Conservation (phyloP, 2,113 vertebrate species). For the Siniperca chuatsi region DNA sequence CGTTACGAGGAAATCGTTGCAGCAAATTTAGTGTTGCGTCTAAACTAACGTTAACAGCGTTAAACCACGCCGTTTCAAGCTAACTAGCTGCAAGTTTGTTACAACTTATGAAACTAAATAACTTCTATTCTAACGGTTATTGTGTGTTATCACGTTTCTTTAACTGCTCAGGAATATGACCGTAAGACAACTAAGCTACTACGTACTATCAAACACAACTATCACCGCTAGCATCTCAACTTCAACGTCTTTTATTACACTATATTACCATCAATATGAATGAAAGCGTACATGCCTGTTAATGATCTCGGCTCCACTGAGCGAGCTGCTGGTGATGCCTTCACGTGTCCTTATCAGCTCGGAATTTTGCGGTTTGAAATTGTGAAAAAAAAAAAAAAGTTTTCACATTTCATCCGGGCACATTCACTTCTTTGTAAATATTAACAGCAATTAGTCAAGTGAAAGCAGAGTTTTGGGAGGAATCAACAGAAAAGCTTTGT, state of each 20-base stretch:
- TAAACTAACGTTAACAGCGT: background rate
- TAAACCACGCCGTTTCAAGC: background rate
- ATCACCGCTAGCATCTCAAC: no score
- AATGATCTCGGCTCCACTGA: no score
- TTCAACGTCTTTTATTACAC: fast-evolving
- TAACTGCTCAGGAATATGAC: background rate
- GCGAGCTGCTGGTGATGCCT: slow-evolving; percentile 24
- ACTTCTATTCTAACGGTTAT: background rate
- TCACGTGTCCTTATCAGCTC: background rate
- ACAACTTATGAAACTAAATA: background rate
- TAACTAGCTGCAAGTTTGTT: background rate
- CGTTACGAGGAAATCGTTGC: no score
- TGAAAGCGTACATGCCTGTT: background rate
- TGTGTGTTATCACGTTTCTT: background rate
- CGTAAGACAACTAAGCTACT: background rate
- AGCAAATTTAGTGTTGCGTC: background rate
- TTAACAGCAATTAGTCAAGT: background rate
- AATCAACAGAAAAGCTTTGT: no score
- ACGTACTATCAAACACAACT: background rate
- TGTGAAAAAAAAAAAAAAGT: background rate
- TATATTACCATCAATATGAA: background rate
- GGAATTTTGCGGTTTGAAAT: fast-evolving
- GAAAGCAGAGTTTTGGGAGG: background rate
- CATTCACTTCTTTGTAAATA: background rate
- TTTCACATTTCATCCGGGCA: background rate